These are phyloP conservation scores for Ispidina lecontei DNA, from an alignment of 2,797 vertebrate species.

Conservation along the genomic window DNA sequence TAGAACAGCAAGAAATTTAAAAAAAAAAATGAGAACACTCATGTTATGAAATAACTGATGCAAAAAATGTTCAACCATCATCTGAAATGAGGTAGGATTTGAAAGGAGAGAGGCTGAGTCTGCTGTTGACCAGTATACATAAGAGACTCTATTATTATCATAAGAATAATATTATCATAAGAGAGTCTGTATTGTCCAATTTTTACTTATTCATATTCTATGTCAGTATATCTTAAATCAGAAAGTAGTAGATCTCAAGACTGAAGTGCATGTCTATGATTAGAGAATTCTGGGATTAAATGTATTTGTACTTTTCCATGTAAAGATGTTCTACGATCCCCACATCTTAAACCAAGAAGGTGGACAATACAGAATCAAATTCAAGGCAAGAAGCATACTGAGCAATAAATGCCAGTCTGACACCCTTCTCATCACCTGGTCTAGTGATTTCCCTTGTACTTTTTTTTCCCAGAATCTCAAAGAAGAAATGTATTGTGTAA, in stretches of 20 bases:
- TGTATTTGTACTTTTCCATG: too few relatives aligned
- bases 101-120: neutral
- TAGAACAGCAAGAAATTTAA: neutral
- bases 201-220: too few relatives aligned
- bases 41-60: neutral
- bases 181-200: too few relatives aligned
- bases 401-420: neutral
- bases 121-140: neutral
- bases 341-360: too few relatives aligned
- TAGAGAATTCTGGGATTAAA: too few relatives aligned
- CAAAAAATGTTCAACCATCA: neutral
- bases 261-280: too few relatives aligned
- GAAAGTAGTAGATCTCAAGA: too few relatives aligned
- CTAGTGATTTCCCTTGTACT: neutral
- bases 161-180: too few relatives aligned
- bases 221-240: too few relatives aligned
- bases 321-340: too few relatives aligned
- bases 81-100: neutral
- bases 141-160: neutral
- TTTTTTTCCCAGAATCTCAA: neutral
- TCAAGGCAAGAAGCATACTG: too few relatives aligned
- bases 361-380: too few relatives aligned
- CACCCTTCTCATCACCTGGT: neutral
- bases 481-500: neutral
- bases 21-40: neutral